Percentiles rank a stretch among this genome's conserved stretches.
phyloP scores from a whole-genome alignment of 2,797 vertebrate species.

The Gobio occitaniae region DNA sequence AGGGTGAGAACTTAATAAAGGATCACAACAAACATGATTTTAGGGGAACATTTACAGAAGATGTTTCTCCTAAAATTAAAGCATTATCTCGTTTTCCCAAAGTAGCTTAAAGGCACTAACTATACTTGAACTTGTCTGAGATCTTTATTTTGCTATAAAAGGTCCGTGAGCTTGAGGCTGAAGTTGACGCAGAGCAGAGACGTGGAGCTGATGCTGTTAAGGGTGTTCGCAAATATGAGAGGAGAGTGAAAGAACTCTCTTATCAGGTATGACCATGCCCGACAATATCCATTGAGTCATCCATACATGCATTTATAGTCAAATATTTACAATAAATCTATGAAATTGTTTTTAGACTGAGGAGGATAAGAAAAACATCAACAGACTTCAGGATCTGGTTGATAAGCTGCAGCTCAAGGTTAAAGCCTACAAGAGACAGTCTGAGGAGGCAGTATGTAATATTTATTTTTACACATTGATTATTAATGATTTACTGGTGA shows the following conservation, averaged over 20 bases:
- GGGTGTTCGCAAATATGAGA: slow-evolving; percentile 83
- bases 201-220: slow-evolving; percentile 80
- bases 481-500: neutral
- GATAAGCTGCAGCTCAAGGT: slow-evolving; percentile 53
- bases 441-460: slow-evolving; percentile 12
- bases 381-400: slow-evolving; percentile 51
- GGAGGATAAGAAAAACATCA: slow-evolving; percentile 51
- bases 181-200: slow-evolving; percentile 83
- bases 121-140: neutral
- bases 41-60: neutral
- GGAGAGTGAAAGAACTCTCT: slow-evolving; percentile 82
- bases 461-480: neutral
- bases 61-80: neutral
- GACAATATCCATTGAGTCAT: neutral
- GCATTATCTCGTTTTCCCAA: neutral
- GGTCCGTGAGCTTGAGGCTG: slow-evolving; percentile 81
- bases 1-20: slow-evolving; percentile 68
- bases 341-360: slow-evolving; percentile 9
- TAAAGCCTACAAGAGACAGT: slow-evolving; percentile 64
- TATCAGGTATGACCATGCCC: slow-evolving; percentile 76
- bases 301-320: neutral
- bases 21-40: neutral
- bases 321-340: neutral
- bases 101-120: neutral
- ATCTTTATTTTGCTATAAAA: neutral